Evolutionary conservation across 2,113 vertebrate genomes (phyloP).

Genomic region (Upupa epops): DNA sequence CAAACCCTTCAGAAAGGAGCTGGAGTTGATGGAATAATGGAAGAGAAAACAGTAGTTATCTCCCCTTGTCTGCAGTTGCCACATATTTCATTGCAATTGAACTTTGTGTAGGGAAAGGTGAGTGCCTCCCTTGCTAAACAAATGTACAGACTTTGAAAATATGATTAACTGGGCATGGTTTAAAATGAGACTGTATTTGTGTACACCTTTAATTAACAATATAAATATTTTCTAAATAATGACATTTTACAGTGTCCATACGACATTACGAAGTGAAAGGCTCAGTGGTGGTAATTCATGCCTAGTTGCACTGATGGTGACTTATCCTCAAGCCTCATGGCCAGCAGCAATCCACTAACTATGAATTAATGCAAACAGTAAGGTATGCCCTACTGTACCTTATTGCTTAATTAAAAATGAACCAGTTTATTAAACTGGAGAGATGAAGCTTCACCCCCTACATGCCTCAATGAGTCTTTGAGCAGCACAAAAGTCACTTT

Average conservation of each 20-base stretch:
- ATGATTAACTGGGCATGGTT: neutral
- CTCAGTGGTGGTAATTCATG: neutral
- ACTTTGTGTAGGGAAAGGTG: neutral
- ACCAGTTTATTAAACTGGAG: slow-evolving; percentile 26
- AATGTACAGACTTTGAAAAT: neutral
- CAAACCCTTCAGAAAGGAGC: neutral
- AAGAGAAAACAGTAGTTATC: neutral
- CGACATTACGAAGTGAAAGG: neutral
- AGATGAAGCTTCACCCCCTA: neutral
- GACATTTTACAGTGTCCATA: neutral
- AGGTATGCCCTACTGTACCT: neutral
- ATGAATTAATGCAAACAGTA: neutral
- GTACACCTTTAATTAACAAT: neutral
- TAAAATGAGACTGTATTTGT: neutral
- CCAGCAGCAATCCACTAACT: neutral
- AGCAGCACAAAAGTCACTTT: neutral
- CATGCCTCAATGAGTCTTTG: slow-evolving; percentile 3
- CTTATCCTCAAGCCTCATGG: neutral
- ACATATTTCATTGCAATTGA: neutral
- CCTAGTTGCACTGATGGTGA: neutral
- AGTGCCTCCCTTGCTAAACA: neutral
- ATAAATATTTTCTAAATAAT: neutral
- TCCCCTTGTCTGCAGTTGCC: neutral
- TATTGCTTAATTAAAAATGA: slow-evolving; percentile 58
- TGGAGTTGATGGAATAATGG: neutral